phyloP scores from a whole-genome alignment of 2,888 invertebrate genomes.

The Mythimna impura region DNA sequence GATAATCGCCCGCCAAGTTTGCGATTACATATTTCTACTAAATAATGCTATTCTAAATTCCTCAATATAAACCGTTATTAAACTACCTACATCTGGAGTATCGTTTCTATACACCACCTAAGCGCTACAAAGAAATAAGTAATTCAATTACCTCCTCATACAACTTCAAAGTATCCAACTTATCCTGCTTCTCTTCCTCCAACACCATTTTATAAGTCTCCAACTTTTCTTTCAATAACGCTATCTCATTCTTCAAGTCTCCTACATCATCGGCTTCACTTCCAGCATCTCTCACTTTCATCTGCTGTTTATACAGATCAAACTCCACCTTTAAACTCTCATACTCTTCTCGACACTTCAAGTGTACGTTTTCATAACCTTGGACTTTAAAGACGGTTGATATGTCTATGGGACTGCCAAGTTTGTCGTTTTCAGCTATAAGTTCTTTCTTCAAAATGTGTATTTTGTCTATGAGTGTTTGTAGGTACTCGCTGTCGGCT shows the following conservation, averaged over 20 bases:
- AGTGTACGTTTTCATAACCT: slow-evolving; percentile 85
- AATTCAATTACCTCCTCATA: slow-evolving; percentile 85
- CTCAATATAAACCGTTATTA: too few relatives aligned
- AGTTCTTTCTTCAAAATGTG: slow-evolving; percentile 91
- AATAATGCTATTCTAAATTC: too few relatives aligned
- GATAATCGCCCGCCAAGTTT: too few relatives aligned
- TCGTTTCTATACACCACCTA: too few relatives aligned
- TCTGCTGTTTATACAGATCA: slow-evolving; percentile 91
- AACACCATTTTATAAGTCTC: slow-evolving; percentile 91
- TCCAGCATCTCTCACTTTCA: slow-evolving; percentile 70
- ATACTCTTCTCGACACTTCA: slow-evolving; percentile 92
- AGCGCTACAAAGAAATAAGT: neutral
- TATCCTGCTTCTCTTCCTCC: slow-evolving; percentile 92
- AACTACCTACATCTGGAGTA: too few relatives aligned
- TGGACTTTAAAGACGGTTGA: slow-evolving; percentile 87
- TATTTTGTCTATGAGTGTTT: slow-evolving; percentile 91
- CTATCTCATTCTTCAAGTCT: slow-evolving; percentile 91
- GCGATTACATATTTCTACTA: too few relatives aligned
- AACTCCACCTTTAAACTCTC: slow-evolving; percentile 92
- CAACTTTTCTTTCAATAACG: slow-evolving; percentile 92
- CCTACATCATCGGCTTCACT: slow-evolving; percentile 79
- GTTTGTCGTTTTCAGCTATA: slow-evolving; percentile 90
- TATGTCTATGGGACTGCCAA: slow-evolving; percentile 91
- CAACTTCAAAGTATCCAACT: slow-evolving; percentile 90
- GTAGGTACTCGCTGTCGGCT: slow-evolving; percentile 88